phyloP scores from a whole-genome alignment of 2,797 vertebrate species.

The Pachyuromys duprasi region DNA sequence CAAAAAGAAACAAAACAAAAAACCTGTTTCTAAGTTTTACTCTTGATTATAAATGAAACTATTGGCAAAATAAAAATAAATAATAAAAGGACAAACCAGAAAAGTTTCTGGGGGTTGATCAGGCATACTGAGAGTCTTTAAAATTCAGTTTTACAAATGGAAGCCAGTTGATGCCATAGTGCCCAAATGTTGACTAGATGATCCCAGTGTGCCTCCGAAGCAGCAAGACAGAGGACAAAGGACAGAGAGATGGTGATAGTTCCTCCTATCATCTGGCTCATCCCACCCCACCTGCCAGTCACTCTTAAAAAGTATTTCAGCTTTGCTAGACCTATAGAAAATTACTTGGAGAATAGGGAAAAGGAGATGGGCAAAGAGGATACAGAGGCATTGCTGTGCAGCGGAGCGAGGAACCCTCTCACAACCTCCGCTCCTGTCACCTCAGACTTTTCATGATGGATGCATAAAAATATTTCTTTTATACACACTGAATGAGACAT shows the following conservation, averaged over 20 bases:
- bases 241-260: background rate
- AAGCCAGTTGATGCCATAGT: background rate
- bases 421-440: background rate
- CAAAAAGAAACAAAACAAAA: background rate
- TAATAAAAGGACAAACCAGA: background rate
- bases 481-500: background rate
- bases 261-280: background rate
- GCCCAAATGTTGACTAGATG: background rate
- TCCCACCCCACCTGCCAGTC: background rate
- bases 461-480: background rate
- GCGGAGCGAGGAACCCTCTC: background rate
- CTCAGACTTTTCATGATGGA: background rate
- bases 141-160: constrained; percentile 24
- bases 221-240: background rate
- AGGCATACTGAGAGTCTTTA: background rate
- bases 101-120: background rate
- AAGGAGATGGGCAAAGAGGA: background rate
- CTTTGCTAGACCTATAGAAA: background rate
- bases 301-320: background rate
- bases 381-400: background rate
- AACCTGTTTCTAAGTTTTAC: background rate
- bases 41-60: constrained; percentile 24
- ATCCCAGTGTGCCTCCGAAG: background rate
- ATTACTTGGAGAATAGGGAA: background rate
- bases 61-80: background rate